Percentiles rank a stretch among this genome's conserved stretches.
phyloP scores from a whole-genome alignment of 2,888 invertebrate species.

The Arrhopalites spinosus region DNA sequence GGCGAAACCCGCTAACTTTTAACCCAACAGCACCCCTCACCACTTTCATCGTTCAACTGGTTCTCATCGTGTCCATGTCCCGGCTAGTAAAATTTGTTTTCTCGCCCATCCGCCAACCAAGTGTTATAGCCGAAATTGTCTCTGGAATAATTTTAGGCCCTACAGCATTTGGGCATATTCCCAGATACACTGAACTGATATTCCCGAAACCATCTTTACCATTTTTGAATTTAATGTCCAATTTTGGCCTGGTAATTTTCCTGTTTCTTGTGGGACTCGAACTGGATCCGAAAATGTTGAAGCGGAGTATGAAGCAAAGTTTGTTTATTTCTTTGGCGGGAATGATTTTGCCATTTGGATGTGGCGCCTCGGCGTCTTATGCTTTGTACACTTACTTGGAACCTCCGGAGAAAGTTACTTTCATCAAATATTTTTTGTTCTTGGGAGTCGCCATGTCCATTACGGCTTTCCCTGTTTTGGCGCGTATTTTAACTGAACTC shows the following conservation, averaged over 20 bases:
- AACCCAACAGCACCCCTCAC: conserved; percentile 34
- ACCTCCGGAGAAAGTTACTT: conserved; percentile 34
- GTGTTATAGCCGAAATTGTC: conserved; percentile 49
- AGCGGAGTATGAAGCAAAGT: conserved; percentile 42
- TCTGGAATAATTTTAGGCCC: conserved; percentile 48
- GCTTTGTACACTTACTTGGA: conserved; percentile 41
- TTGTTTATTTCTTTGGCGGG: conserved; percentile 45
- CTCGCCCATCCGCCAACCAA: conserved; percentile 45
- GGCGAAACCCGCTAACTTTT: conserved; percentile 44
- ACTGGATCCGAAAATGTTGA: conserved; percentile 46
- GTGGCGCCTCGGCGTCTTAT: conserved; percentile 42
- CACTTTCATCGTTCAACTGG: conserved; percentile 45
- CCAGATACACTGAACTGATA: conserved; percentile 34
- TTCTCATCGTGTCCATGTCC: conserved; percentile 45
- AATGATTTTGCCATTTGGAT: conserved; percentile 44
- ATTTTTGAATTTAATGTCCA: conserved; percentile 46
- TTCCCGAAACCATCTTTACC: conserved; percentile 44
- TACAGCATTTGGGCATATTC: conserved; percentile 42
- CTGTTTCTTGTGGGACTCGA: conserved; percentile 49
- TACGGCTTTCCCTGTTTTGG: conserved; percentile 49
- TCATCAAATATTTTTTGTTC: conserved; percentile 45
- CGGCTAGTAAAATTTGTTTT: conserved; percentile 42
- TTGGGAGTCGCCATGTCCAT: conserved; percentile 50
- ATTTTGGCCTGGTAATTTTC: conserved; percentile 49
- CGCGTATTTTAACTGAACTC: conserved; percentile 47